Conservation (phyloP, 92 coral and sea anemone species). For the Phymanthus crucifer region DNA sequence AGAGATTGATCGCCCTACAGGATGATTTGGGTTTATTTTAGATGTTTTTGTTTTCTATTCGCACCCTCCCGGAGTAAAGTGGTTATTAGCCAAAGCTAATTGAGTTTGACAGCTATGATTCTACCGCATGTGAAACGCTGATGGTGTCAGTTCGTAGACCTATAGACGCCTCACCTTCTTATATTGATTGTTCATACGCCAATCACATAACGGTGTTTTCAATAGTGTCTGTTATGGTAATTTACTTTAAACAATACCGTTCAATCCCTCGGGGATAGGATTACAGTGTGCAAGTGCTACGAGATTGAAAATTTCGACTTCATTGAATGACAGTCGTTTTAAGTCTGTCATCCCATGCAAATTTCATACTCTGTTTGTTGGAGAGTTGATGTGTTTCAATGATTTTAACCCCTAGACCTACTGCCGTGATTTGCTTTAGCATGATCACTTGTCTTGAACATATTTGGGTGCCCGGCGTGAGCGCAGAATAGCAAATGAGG, state of each 20-base stretch:
- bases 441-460: not conserved
- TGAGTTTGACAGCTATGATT: conserved; percentile 62
- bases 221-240: conserved; percentile 82
- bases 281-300: conserved; percentile 31
- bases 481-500: conserved; percentile 7
- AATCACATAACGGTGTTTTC: conserved; percentile 50
- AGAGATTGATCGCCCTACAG: conserved; percentile 2
- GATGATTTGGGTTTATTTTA: conserved; percentile 1
- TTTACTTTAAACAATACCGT: conserved; percentile 50
- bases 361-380: not conserved
- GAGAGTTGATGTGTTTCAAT: not conserved
- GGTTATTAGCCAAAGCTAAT: conserved; percentile 37
- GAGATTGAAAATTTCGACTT: conserved; percentile 25
- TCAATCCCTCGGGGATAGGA: conserved; percentile 60
- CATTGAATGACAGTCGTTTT: conserved; percentile 13
- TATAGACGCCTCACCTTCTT: conserved; percentile 58
- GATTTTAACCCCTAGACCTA: conserved; percentile 8
- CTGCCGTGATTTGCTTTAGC: conserved; percentile 19
- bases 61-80: conserved; percentile 47
- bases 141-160: conserved; percentile 66
- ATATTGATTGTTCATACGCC: conserved; percentile 57
- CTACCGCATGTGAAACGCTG: conserved; percentile 39
- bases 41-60: conserved; percentile 24
- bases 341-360: conserved; percentile 10
- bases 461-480: not conserved